A percentile compares a stretch with the other conserved stretches of the same genome.
These are phyloP conservation scores for Agrochola circellaris DNA, from an alignment of 2,888 invertebrate species.

Conservation along the genomic window DNA sequence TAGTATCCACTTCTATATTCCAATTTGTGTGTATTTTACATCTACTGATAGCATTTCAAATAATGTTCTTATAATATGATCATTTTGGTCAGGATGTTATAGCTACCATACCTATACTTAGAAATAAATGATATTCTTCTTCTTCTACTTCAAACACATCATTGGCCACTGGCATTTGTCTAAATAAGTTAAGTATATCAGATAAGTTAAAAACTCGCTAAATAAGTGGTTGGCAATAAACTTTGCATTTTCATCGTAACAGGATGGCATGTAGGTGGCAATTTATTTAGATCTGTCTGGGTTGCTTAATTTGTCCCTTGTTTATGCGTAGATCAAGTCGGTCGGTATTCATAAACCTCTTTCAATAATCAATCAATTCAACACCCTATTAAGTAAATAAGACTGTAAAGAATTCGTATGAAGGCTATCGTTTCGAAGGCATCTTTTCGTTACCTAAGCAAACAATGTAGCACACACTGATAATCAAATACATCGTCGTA, in stretches of 20 bases:
- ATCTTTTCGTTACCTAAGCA: not conserved
- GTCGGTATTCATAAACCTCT: not conserved
- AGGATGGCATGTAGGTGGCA: conserved; percentile 26
- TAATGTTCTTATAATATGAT: not conserved
- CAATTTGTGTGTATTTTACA: not conserved
- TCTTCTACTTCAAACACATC: not conserved
- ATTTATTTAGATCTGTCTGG: conserved; percentile 13
- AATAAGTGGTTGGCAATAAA: conserved; percentile 7
- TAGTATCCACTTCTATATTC: not conserved
- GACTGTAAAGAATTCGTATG: not conserved
- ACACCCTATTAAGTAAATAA: not conserved
- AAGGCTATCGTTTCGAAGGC: not conserved
- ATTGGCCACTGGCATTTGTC: not conserved
- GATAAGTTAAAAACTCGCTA: too few species aligned
- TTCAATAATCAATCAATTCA: not conserved
- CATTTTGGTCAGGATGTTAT: not conserved
- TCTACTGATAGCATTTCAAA: not conserved
- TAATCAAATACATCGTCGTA: not conserved
- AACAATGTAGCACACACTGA: not conserved
- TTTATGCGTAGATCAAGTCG: conserved; percentile 9
- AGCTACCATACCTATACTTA: not conserved
- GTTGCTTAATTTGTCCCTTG: conserved; percentile 14
- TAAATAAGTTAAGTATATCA: not conserved
- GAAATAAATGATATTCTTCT: not conserved
- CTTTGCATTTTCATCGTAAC: conserved; percentile 12